Percentiles rank a stretch among this genome's conserved stretches.
These are phyloP conservation scores for Mirounga angustirostris DNA, from an alignment of 2,113 vertebrate species.

Conservation along the genomic window DNA sequence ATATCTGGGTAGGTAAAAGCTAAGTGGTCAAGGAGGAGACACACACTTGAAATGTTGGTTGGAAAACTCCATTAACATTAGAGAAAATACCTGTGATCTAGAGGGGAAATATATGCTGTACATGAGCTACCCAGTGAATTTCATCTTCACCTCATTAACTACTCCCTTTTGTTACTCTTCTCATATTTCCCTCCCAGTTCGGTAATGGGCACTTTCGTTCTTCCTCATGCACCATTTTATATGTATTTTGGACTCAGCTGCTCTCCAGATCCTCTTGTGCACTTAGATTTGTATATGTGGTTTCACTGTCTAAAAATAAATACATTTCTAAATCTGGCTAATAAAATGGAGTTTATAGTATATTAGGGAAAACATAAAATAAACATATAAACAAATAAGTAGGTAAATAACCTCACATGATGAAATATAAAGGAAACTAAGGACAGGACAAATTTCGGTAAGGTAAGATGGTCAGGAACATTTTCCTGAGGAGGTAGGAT, in stretches of 20 bases:
- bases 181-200: neutral
- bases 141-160: neutral
- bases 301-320: neutral
- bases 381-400: neutral
- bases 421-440: conserved; percentile 14
- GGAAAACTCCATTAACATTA: neutral
- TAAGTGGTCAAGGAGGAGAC: neutral
- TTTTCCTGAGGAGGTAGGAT: neutral
- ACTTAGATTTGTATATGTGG: neutral
- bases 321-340: neutral
- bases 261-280: neutral
- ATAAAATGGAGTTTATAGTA: neutral
- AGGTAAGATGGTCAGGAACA: neutral
- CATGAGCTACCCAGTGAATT: neutral
- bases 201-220: neutral
- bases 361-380: neutral
- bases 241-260: neutral
- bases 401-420: neutral
- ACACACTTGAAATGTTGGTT: neutral
- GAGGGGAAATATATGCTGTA: neutral
- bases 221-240: neutral
- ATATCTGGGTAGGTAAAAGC: neutral
- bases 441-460: neutral
- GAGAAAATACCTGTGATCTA: neutral
- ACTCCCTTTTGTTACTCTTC: neutral